Evolutionary conservation across 2,113 vertebrate species (phyloP), one percentile per base, ranked within the genome.

Genomic region (Xyliphius kryptos): DNA sequence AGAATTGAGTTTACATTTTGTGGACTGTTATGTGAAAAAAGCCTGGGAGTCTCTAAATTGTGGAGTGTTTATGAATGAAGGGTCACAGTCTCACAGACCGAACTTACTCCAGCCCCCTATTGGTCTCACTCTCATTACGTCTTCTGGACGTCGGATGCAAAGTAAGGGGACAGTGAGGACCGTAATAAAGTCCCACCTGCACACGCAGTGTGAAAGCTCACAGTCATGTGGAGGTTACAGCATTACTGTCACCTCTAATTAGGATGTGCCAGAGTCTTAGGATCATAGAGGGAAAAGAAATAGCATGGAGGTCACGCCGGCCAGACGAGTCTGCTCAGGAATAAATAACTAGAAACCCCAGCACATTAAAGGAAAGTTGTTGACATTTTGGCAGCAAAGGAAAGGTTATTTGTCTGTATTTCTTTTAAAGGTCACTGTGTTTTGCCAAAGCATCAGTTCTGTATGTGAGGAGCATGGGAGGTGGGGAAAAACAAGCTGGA

Each of bases 371-470:
- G 67, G 48, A 43, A 49, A 59, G 63, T 56, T 44, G 26, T 38
- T 74, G 72, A 74, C 68, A 74, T 71, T 71, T 71, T 61, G 72
- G 56, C 68, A 68, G 49, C 40, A 36, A 59, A 52, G 64, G 50
- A 74, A 70, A 54, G 59, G 48, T 21, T 50, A 48, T 61, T 68
- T 26, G 17, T 47, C 64, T 61, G 56, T 68, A 22, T 70, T 40
- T 64, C 61, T 68, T 55, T 61, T 26, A 74, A 74, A 74, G 65
- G 72, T 71, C 72, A 74, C 26, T 12, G 56, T 47, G 52, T 64
- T 60, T 70, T 63, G 46, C 38, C 52, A 58, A 9, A 40, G 65
- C n/a, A 12, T 52, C 69, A 49, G 43, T 52, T 51, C 52, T 41
- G 67, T 47, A 51, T 70, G 68, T 63, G 56, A 70, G 66, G 72